These are phyloP conservation scores for Athalia cordata DNA, from an alignment of 2,888 invertebrate species.

Conservation along the genomic window DNA sequence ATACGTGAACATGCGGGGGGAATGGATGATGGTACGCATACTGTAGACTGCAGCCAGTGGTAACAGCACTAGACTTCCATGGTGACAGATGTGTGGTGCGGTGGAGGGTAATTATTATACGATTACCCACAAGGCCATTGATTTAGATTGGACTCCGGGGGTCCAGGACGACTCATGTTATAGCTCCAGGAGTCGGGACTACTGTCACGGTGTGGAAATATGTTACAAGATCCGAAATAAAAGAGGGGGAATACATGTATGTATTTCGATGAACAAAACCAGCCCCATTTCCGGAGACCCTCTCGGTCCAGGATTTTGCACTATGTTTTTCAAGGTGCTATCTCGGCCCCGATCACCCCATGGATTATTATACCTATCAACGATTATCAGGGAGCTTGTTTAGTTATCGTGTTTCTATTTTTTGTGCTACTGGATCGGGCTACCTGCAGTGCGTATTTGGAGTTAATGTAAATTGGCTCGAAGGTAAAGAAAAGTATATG, in stretches of 20 bases:
- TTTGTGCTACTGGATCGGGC: too few relatives aligned
- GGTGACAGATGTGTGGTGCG: slow-evolving; percentile 70
- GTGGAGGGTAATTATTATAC: slow-evolving; percentile 72
- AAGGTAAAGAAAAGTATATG: too few relatives aligned
- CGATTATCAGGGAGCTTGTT: too few relatives aligned
- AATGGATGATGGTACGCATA: slow-evolving; percentile 46
- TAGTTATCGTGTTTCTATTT: too few relatives aligned
- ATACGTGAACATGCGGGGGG: slow-evolving; percentile 42
- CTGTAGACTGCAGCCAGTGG: slow-evolving; percentile 30
- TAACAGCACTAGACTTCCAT: slow-evolving; percentile 59
- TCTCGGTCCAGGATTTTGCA: slow-evolving; percentile 14
- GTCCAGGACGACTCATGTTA: slow-evolving; percentile 50
- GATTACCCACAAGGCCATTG: slow-evolving; percentile 73
- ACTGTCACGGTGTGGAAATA: slow-evolving; percentile 54
- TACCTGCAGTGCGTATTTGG: too few relatives aligned
- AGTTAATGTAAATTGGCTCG: too few relatives aligned
- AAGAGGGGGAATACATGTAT: neutral
- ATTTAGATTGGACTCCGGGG: slow-evolving; percentile 71
- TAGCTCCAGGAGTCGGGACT: slow-evolving; percentile 53
- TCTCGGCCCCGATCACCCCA: slow-evolving; percentile 20
- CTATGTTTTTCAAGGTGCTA: slow-evolving; percentile 33
- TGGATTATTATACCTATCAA: neutral
- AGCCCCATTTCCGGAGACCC: slow-evolving; percentile 34
- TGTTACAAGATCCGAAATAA: slow-evolving; percentile 54
- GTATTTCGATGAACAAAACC: neutral